Base-by-base conservation (phyloP, 2,888 invertebrate genomes). In the Tipula unca region DNA sequence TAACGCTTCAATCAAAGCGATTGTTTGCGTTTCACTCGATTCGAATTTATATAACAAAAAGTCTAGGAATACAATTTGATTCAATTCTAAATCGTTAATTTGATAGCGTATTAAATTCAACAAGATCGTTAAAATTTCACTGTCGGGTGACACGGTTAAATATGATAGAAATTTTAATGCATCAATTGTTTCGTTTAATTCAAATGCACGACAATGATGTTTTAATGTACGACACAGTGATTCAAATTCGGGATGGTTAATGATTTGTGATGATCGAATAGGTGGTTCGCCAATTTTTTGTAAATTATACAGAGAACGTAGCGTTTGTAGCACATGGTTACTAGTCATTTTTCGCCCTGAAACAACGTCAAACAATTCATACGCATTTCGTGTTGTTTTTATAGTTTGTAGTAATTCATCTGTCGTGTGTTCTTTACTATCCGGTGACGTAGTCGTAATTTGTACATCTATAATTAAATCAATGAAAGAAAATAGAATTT, bases 31-130 rank as follows among this genome's bases (percentile, higher is more conserved):
- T 69, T 69, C 69, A n/a, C 3, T 32, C 17, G 83, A 83, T 17
- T 83, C 32, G 85, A 92, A 92, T 86, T 92, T 91, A 1, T 89
- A 88, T 0, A 95, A 88, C 6, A 95, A 87, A 88, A 93, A 93
- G 88, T 94, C 92, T 17, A 94, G 86, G 88, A 94, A 94, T 88
- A 93, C 92, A 36, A 95, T 93, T 87, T 95, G 93, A 2, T 92
- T 90, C 29, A 94, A 89, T 86, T 91, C 92, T 13, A 95, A 88
- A 69, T 92, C 88, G 89, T 95, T 95, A 13, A 95, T 91, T 87
- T 93, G 92, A 85, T 92, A 91, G 83, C 94, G 90, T 17, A 95
- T 89, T 54, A 94, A 90, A 88, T 95, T 94, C 13, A 95, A 90
- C 86, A 95, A 89, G 0, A 93, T 92, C 89, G 94, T 94, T 20